phyloP scores from a whole-genome alignment of 2,113 vertebrate species.

The Heterochromis multidens region DNA sequence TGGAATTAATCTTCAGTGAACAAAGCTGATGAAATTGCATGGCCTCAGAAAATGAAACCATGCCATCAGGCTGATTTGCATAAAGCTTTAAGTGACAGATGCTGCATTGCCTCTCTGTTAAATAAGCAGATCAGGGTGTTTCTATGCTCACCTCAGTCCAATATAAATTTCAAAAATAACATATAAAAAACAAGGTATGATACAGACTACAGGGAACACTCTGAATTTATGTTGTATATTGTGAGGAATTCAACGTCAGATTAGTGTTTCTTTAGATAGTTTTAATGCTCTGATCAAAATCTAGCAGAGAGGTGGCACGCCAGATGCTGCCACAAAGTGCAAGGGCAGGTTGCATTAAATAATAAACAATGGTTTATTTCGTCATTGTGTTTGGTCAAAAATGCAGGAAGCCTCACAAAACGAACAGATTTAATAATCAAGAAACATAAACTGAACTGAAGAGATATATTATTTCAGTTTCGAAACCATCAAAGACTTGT shows the following conservation, averaged over 20 bases:
- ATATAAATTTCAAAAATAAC: neutral
- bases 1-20: neutral
- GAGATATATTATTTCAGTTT: neutral
- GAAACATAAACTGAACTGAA: neutral
- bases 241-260: neutral
- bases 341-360: slow-evolving; percentile 9
- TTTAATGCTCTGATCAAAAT: neutral
- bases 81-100: neutral
- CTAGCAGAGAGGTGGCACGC: neutral
- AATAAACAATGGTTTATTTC: neutral
- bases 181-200: neutral
- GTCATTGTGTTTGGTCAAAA: neutral
- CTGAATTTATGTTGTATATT: neutral
- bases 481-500: neutral
- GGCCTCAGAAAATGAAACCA: neutral
- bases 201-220: neutral
- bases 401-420: neutral
- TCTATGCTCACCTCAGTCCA: neutral
- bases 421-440: neutral
- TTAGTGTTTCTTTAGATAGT: neutral
- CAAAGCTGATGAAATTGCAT: neutral
- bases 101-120: neutral
- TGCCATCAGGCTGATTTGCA: neutral
- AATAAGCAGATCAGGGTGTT: neutral
- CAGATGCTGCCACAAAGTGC: neutral